Conservation (phyloP, 2,888 invertebrate genomes). For the Hyposoter dolosus region DNA sequence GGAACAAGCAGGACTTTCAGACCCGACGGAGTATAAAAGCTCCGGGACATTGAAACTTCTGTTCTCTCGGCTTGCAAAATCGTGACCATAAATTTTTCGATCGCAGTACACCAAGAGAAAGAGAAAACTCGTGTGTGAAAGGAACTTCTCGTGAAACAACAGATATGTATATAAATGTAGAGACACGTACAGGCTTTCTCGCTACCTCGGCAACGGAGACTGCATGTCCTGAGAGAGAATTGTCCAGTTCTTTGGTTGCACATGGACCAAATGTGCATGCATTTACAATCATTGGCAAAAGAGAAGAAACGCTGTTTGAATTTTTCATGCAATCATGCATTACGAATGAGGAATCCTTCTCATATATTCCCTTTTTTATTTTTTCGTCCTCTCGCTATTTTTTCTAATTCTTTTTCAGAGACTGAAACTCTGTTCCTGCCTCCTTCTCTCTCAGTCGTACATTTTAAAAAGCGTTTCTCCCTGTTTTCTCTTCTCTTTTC, state of each 20-base stretch:
- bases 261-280: slow-evolving; percentile 14
- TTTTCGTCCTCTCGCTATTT: neutral
- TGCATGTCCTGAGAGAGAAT: slow-evolving; percentile 29
- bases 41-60: slow-evolving; percentile 61
- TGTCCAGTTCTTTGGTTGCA: slow-evolving; percentile 27
- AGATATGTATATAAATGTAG: neutral
- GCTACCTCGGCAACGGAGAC: slow-evolving; percentile 2
- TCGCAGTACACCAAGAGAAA: slow-evolving; percentile 29
- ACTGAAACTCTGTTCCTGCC: neutral
- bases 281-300: slow-evolving; percentile 17
- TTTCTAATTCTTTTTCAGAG: neutral
- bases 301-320: slow-evolving; percentile 24
- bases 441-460: neutral
- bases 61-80: slow-evolving; percentile 66
- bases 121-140: slow-evolving; percentile 36
- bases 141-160: slow-evolving; percentile 47
- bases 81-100: slow-evolving; percentile 67
- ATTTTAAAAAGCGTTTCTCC: neutral
- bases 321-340: slow-evolving; percentile 16
- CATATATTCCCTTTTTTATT: neutral
- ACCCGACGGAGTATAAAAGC: slow-evolving; percentile 22
- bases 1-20: slow-evolving; percentile 4
- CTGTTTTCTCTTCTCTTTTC: neutral
- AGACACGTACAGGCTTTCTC: neutral
- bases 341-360: neutral